Evolutionary conservation across 2,888 invertebrate species (phyloP).

Genomic region (Tenthredo notha): DNA sequence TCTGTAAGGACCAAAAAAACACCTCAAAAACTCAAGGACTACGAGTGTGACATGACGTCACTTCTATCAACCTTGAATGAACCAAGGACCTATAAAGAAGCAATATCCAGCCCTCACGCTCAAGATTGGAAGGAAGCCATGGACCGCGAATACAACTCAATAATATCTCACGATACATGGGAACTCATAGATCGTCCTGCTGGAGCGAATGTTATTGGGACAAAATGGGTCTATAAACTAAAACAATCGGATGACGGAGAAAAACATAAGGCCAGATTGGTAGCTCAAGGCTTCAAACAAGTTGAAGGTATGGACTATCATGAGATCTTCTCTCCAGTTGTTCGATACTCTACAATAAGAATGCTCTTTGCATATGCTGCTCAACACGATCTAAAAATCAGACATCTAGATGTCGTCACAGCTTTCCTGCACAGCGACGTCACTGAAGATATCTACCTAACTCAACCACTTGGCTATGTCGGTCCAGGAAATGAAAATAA

Average conservation of each 20-base stretch:
- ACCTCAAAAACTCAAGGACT: constrained; percentile 15
- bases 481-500: constrained; percentile 51
- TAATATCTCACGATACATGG: constrained; percentile 24
- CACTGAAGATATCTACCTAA: constrained; percentile 58
- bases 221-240: constrained; percentile 21
- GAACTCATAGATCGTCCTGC: constrained; percentile 24
- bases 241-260: not conserved
- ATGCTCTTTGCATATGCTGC: constrained; percentile 54
- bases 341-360: constrained; percentile 52
- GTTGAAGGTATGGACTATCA: constrained; percentile 57
- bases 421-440: constrained; percentile 56
- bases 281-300: constrained; percentile 57
- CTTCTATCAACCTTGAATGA: not conserved
- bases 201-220: constrained; percentile 1
- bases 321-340: constrained; percentile 59
- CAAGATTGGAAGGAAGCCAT: too few relatives aligned
- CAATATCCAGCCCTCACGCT: not conserved
- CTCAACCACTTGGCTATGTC: constrained; percentile 59
- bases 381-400: constrained; percentile 53
- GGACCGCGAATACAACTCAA: too few relatives aligned
- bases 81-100: constrained; percentile 9
- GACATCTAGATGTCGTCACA: constrained; percentile 59
- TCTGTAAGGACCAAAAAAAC: constrained; percentile 22
- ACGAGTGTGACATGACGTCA: constrained; percentile 17
- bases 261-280: constrained; percentile 54